Evolutionary conservation across 2,888 invertebrate species (phyloP).

Genomic region (Mimachlamys varia): DNA sequence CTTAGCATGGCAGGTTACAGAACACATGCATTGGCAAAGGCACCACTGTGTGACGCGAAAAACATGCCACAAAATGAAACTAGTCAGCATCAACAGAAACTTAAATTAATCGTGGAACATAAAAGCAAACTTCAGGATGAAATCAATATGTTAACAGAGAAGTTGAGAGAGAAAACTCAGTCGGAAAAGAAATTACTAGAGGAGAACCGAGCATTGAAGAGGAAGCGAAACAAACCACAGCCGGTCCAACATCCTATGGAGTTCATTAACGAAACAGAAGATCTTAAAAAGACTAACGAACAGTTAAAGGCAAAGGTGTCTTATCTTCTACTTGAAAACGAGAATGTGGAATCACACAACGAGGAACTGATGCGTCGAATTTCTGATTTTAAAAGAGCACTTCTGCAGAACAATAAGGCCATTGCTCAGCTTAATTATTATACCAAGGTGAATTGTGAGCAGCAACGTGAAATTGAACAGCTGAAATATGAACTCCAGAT

Average conservation of each 20-base stretch:
- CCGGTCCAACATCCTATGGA: constrained; percentile 8
- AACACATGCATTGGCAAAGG: not conserved
- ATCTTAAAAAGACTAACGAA: not conserved
- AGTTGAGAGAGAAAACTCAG: not conserved
- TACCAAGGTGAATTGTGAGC: not conserved
- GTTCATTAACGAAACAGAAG: constrained; percentile 13
- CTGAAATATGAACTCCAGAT: constrained; percentile 25
- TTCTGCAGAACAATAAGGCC: not conserved
- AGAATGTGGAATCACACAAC: not conserved
- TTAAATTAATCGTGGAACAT: not conserved
- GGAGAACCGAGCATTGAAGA: not conserved
- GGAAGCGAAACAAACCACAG: not conserved
- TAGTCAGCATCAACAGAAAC: not conserved
- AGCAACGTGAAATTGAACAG: constrained; percentile 3
- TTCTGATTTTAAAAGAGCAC: constrained; percentile 24
- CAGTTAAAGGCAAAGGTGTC: not conserved
- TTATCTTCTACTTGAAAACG: not conserved
- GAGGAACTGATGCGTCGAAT: not conserved
- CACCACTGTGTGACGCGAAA: not conserved
- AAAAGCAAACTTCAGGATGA: not conserved
- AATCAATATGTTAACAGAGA: not conserved
- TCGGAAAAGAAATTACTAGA: not conserved
- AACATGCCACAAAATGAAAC: not conserved
- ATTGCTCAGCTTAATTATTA: constrained; percentile 2
- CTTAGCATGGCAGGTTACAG: not conserved